Percentiles rank a stretch among this genome's conserved stretches.
Evolutionary conservation across 1,140 invertebrate genomes (phyloP).

Genomic region (Brachystomella parvula): DNA sequence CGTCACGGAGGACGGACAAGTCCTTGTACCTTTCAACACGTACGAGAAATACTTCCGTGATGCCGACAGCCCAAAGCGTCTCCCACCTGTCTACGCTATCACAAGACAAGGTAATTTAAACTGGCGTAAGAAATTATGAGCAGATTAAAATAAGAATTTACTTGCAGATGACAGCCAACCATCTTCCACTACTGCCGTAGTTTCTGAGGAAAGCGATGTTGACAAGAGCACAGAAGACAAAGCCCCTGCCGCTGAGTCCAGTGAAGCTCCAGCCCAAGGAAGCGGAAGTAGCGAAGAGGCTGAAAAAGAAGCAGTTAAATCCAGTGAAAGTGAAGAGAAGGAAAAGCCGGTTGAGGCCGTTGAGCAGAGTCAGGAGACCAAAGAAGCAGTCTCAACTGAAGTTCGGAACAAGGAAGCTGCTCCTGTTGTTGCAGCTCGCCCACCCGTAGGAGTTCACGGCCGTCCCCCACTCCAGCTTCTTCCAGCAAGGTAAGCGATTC

Average conservation of each 20-base stretch:
- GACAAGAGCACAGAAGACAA: background rate
- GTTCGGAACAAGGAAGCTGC: background rate
- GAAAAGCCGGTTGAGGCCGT: background rate
- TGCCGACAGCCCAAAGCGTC: background rate
- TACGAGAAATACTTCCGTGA: background rate
- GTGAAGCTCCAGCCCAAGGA: background rate
- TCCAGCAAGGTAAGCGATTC: background rate
- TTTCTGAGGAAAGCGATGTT: background rate
- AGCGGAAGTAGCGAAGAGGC: background rate
- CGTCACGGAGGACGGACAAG: background rate
- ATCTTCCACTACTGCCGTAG: slow-evolving; percentile 1
- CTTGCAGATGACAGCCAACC: background rate
- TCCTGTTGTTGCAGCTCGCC: background rate
- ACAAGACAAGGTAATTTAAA: background rate
- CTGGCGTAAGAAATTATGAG: background rate
- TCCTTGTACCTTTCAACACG: background rate
- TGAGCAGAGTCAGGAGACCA: no score
- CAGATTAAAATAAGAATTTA: background rate
- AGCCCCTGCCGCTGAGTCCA: background rate
- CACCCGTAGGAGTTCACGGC: background rate
- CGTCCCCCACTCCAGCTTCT: background rate
- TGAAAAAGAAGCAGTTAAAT: background rate
- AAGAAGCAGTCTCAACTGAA: background rate
- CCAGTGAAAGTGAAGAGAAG: background rate
- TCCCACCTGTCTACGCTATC: background rate